Percentiles rank a stretch among this genome's conserved stretches.
Evolutionary conservation across 2,113 vertebrate species (phyloP).

Genomic region (Albula glossodonta): DNA sequence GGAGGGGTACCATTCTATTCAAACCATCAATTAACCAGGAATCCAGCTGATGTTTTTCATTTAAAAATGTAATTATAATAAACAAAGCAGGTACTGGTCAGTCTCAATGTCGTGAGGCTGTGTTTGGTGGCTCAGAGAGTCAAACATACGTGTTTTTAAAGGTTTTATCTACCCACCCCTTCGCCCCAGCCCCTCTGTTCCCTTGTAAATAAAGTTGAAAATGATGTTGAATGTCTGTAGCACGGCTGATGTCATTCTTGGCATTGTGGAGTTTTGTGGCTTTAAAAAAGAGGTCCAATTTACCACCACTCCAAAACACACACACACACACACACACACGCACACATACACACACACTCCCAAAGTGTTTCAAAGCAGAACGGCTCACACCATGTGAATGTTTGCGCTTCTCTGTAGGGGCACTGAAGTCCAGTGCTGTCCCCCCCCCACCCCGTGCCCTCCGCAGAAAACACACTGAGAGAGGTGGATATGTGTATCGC

Average conservation of each 20-base stretch:
- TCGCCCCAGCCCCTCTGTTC: neutral
- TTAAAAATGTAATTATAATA: constrained; percentile 22
- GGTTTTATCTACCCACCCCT: neutral
- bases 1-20: neutral
- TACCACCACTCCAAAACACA: constrained; percentile 15
- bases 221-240: neutral
- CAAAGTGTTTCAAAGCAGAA: too few relatives aligned
- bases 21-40: neutral
- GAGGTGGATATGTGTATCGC: neutral
- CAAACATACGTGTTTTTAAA: neutral
- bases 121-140: neutral
- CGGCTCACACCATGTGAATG: too few relatives aligned
- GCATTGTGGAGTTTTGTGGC: neutral
- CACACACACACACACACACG: neutral
- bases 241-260: constrained; percentile 19
- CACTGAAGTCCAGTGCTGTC: too few relatives aligned
- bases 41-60: neutral
- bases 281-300: constrained; percentile 18
- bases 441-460: too few relatives aligned
- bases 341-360: neutral
- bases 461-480: neutral
- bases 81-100: neutral
- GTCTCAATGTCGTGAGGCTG: neutral
- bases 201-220: constrained; percentile 3
- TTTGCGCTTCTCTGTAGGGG: too few relatives aligned